Evolutionary conservation across 2,888 invertebrate genomes (phyloP), one percentile per base, ranked within the genome.

Genomic region (Salticus scenicus): DNA sequence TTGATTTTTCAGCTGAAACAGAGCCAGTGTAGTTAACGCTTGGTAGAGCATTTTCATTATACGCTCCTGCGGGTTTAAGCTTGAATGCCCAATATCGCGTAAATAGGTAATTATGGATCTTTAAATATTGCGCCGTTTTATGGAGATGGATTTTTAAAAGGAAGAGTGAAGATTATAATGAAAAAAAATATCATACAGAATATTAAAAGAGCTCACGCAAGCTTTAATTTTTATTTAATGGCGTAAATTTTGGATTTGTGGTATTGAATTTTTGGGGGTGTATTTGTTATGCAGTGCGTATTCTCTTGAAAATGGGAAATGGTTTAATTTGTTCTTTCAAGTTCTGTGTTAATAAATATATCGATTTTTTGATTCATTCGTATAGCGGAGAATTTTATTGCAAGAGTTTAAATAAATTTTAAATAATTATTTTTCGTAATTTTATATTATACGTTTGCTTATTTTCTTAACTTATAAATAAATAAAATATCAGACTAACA

Each of bases 11-110:
- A 42, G 67, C 30, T 67, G 72, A 33, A 73, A 77, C 41, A 28
- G 37, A 57, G 28, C 73, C 51, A 72, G 42, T 20, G 33, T n/a
- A 57, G 27, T 67, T 76, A 51, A 78, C 79, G 84, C 84, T 51
- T 64, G 70, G 64, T 7, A 12, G 47, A 31, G 33, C 75, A 85
- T 85, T 85, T 85, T 75, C 84, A 85, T 85, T 85, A 78, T 85
- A 63, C 84, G 79, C 74, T 47, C 17, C 41, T 78, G 42, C 70
- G 77, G 57, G 24, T 67, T 42, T 57, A n/a, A 30, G 41, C 57
- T 51, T 41, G 27, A 37, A 67, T 67, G 72, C 69, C 83, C 83
- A 84, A 84, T 84, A 77, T 41, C 37, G 77, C 77, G 73, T 83
- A 72, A 83, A 57, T 67, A 72, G 72, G 76, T 72, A 71, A 84